Evolutionary conservation across 1,140 invertebrate genomes (phyloP).

Genomic region (Aphis craccivora): DNA sequence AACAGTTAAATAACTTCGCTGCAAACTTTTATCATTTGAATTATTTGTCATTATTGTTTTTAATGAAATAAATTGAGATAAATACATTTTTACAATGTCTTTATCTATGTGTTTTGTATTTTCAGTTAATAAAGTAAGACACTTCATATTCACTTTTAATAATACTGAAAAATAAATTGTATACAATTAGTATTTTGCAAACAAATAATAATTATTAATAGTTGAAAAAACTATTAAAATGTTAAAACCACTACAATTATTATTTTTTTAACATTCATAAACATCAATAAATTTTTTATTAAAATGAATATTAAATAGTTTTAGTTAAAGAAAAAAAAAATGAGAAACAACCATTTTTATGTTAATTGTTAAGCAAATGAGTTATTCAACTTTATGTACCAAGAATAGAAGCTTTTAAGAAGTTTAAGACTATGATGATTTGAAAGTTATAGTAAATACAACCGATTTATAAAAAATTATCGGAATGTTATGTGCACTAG

Average conservation of each 20-base stretch:
- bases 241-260: background rate
- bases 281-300: background rate
- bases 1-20: constrained; percentile 23
- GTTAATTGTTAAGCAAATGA: background rate
- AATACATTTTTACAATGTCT: constrained; percentile 1
- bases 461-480: background rate
- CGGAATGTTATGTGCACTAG: background rate
- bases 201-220: background rate
- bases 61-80: constrained; percentile 31
- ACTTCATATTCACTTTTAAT: constrained; percentile 28
- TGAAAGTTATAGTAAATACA: background rate
- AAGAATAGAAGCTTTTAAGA: background rate
- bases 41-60: constrained; percentile 12
- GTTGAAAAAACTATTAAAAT: background rate
- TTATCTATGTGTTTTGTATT: constrained; percentile 17
- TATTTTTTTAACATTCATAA: background rate
- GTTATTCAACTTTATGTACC: background rate
- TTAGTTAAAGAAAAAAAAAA: no score
- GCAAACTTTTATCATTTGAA: background rate
- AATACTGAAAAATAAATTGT: constrained; percentile 21
- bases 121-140: constrained; percentile 38
- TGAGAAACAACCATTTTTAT: background rate
- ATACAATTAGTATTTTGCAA: background rate
- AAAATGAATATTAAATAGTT: no score
- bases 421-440: background rate